Conservation (phyloP, 2,113 vertebrate genomes). For the Cryptotis parvus region DNA sequence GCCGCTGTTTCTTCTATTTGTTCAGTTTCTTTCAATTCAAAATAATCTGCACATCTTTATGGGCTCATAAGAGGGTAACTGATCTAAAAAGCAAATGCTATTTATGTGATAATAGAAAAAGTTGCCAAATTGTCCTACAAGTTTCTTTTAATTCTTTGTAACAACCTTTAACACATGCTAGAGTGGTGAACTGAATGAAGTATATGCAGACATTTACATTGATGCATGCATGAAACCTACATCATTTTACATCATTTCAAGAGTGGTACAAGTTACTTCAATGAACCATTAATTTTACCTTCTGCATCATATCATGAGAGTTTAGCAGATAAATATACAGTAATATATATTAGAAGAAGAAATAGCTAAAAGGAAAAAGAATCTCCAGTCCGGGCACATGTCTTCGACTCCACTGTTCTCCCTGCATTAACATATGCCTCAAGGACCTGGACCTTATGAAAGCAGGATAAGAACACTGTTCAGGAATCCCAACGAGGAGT, state of each 20-base stretch:
- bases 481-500: too few species aligned
- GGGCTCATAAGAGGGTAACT: neutral
- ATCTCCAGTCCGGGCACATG: too few species aligned
- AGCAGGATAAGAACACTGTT: too few species aligned
- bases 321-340: neutral
- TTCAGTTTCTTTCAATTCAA: neutral
- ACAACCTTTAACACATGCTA: neutral
- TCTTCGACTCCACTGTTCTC: too few species aligned
- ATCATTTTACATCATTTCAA: too few species aligned
- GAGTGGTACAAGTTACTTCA: too few species aligned
- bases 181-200: neutral
- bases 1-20: too few species aligned
- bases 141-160: constrained; percentile 13
- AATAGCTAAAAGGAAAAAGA: too few species aligned
- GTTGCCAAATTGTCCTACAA: neutral
- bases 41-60: neutral
- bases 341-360: neutral
- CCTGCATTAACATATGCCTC: too few species aligned
- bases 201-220: neutral
- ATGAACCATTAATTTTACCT: too few species aligned
- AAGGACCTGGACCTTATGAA: too few species aligned
- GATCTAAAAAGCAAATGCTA: neutral
- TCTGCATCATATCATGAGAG: too few species aligned
- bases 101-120: constrained; percentile 37
- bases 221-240: neutral